Base-by-base conservation (phyloP, 2,888 invertebrate genomes). In the Fabriciana adippe region DNA sequence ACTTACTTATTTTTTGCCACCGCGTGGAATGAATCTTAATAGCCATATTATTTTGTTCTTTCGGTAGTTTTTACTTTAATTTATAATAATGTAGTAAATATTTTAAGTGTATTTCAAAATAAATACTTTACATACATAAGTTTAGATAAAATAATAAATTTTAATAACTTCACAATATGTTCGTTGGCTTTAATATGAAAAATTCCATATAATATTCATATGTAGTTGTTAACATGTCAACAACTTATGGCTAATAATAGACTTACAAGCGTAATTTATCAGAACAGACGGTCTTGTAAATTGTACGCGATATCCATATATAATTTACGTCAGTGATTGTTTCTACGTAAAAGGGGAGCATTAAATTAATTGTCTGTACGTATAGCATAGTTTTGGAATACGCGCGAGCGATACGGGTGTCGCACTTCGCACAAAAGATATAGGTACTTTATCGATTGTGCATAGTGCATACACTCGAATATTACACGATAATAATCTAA, bases 371-470 rank as follows among this genome's bases (percentile, higher is more conserved):
- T 77, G 79, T 76, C 77, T 78, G 75, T 76, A 77, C 78, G 78
- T 80, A 81, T 80, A 77, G 79, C 78, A 80, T 76, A 80, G 78
- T 75, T 74, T 75, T 76, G 81, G 45, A 21, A 78, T 81, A 53
- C 53, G 45, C 57, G 53, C 45, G 26, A 18, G 41, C 48, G 54
- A 89, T 88, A 84, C 87, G 86, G 87, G 61, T 61, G 61, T 61
- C 60, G 31, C 50, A 86, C 81, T 79, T 74, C 74, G 75, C 75
- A 84, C 81, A 82, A 83, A 81, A 78, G 80, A 75, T 79, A 81
- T 35, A 26, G 3, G 6, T 79, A 76, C 78, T 81, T 83, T 86
- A 84, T 86, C 85, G 81, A 72, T 73, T 74, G 66, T 70, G 64
- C 63, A 62, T 55, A 67, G 66, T 69, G 64, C 64, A 62, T 55